A percentile compares a stretch with the other conserved stretches of the same genome.
Conservation (phyloP, 1,140 invertebrate genomes). For the Sinonovacula constricta region DNA sequence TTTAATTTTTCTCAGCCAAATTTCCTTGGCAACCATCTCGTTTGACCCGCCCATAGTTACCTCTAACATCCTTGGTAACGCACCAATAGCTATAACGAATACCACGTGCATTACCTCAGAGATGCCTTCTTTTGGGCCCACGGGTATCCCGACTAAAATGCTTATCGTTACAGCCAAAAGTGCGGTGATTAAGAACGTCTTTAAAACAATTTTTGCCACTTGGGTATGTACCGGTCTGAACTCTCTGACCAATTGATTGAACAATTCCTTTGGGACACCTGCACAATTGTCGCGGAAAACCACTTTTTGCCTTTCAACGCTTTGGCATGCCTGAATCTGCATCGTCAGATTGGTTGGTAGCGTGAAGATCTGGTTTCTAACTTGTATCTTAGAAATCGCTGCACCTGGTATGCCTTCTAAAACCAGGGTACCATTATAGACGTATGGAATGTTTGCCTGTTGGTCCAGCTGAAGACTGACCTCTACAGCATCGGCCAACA, state of each 20-base stretch:
- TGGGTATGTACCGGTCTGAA: slow-evolving; percentile 32
- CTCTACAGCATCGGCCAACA: slow-evolving; percentile 32
- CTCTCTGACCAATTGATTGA: slow-evolving; percentile 11
- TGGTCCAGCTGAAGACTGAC: slow-evolving; percentile 10
- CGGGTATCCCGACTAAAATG: neutral
- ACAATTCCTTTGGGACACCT: slow-evolving; percentile 25
- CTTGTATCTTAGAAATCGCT: slow-evolving; percentile 13
- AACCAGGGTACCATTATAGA: slow-evolving; percentile 7
- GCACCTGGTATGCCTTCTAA: neutral
- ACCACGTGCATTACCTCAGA: slow-evolving; percentile 44
- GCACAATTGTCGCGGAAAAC: slow-evolving; percentile 3
- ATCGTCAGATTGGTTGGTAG: slow-evolving; percentile 9
- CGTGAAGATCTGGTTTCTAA: neutral
- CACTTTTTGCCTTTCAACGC: neutral
- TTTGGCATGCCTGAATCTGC: neutral
- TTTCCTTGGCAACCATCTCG: slow-evolving; percentile 25
- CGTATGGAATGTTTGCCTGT: neutral
- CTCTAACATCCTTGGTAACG: slow-evolving; percentile 28
- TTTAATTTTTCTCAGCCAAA: slow-evolving; percentile 17
- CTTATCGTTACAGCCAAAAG: slow-evolving; percentile 20
- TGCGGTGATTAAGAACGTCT: slow-evolving; percentile 1
- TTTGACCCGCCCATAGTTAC: slow-evolving; percentile 14
- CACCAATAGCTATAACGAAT: slow-evolving; percentile 32
- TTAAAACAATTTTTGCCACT: slow-evolving; percentile 21
- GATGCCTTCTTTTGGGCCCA: neutral